Evolutionary conservation across 2,888 invertebrate species (phyloP).

Genomic region (Hartigia nigra): DNA sequence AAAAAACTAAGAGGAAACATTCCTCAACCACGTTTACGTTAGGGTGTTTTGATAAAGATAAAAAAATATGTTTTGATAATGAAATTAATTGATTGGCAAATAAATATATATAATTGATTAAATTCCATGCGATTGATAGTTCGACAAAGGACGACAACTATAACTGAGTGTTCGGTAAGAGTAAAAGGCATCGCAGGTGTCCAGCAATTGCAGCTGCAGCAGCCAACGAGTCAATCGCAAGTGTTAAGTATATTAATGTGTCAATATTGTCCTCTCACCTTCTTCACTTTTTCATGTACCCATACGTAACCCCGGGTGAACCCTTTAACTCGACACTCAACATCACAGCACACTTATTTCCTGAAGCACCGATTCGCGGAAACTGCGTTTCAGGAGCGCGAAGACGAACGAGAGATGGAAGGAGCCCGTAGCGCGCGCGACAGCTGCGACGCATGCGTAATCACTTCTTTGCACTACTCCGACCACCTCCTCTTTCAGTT

Average conservation of each 20-base stretch:
- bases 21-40: not conserved
- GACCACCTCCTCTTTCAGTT: not conserved
- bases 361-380: conserved; percentile 60
- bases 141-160: not conserved
- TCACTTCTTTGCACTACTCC: not conserved
- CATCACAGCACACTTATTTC: conserved; percentile 50
- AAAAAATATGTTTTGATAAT: not conserved
- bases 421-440: conserved; percentile 32
- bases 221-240: not conserved
- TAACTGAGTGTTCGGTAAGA: not conserved
- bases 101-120: not conserved
- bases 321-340: conserved; percentile 18
- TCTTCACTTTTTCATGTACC: conserved; percentile 36
- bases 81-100: not conserved
- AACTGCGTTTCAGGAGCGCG: conserved; percentile 61
- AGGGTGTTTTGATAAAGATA: not conserved
- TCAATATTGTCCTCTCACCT: conserved; percentile 13
- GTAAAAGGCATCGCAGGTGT: not conserved
- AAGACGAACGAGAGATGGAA: conserved; percentile 23
- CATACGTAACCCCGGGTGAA: not conserved
- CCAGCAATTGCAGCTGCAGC: not conserved
- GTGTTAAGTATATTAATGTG: not conserved
- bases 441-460: conserved; percentile 5
- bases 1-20: not conserved
- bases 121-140: not conserved